Evolutionary conservation across 2,888 invertebrate genomes (phyloP).

Genomic region (Opisthograptis luteolata): DNA sequence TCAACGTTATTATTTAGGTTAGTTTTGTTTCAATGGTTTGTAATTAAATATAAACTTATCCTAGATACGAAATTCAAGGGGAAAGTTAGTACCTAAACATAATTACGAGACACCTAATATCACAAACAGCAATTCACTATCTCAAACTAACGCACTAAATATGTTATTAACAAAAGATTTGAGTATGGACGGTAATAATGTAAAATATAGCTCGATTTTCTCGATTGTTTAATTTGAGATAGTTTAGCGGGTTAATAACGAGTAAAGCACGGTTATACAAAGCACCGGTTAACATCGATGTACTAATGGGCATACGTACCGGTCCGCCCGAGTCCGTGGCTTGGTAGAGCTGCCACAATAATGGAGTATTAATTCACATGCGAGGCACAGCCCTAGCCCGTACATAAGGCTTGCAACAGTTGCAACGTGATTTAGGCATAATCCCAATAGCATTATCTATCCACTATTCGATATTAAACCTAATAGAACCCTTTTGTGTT

Average conservation of each 20-base stretch:
- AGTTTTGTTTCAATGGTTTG: neutral
- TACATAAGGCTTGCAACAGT: constrained; percentile 36
- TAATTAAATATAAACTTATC: too few relatives aligned
- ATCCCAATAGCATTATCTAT: constrained; percentile 10
- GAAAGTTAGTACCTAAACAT: neutral
- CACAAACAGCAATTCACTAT: constrained; percentile 2
- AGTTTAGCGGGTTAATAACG: constrained; percentile 3
- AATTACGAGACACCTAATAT: neutral
- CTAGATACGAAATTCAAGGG: too few relatives aligned
- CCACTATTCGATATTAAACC: too few relatives aligned
- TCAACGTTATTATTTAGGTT: neutral
- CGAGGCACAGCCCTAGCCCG: constrained; percentile 47
- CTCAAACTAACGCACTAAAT: constrained; percentile 5
- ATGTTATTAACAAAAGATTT: neutral
- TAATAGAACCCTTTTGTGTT: too few relatives aligned
- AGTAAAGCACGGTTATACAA: constrained; percentile 16
- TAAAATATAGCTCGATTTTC: neutral
- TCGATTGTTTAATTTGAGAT: constrained; percentile 2
- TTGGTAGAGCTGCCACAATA: constrained; percentile 83
- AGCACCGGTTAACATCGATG: constrained; percentile 37
- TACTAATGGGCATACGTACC: constrained; percentile 69
- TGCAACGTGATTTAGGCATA: constrained; percentile 4
- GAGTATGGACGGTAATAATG: too few relatives aligned
- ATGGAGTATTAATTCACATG: constrained; percentile 74
- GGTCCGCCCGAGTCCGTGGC: constrained; percentile 78